These are phyloP conservation scores for Araneus ventricosus DNA, from an alignment of 1,140 invertebrate species.

Conservation along the genomic window DNA sequence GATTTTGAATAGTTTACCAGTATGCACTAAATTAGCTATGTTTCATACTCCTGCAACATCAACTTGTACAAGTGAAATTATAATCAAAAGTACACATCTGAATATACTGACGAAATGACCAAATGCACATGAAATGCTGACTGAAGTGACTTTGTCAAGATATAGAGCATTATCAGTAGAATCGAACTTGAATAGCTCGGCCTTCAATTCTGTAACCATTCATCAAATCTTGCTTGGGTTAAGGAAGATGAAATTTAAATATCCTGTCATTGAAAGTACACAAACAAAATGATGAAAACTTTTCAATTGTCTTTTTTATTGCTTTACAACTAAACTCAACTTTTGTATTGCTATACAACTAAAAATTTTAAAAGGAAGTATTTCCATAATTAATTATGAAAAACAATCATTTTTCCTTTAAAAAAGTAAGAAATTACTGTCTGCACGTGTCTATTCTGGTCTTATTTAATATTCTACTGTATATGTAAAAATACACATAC, in stretches of 20 bases:
- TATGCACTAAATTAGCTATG: background rate
- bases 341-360: too few relatives aligned
- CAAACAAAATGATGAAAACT: background rate
- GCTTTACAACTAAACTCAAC: too few relatives aligned
- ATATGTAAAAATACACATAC: too few relatives aligned
- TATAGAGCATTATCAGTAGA: slow-evolving; percentile 82
- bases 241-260: slow-evolving; percentile 26
- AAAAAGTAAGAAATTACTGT: too few relatives aligned
- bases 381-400: too few relatives aligned
- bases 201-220: slow-evolving; percentile 91
- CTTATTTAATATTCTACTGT: too few relatives aligned
- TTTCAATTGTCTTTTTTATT: too few relatives aligned
- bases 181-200: slow-evolving; percentile 89
- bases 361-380: too few relatives aligned
- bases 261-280: background rate
- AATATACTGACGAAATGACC: background rate
- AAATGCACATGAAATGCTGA: slow-evolving; percentile 1
- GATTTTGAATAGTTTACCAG: background rate
- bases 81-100: background rate
- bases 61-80: background rate
- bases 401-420: too few relatives aligned
- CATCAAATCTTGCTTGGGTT: slow-evolving; percentile 85
- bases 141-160: background rate
- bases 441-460: too few relatives aligned
- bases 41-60: background rate